phyloP scores from a whole-genome alignment of 2,113 vertebrate genomes.

The Atrichornis clamosus region DNA sequence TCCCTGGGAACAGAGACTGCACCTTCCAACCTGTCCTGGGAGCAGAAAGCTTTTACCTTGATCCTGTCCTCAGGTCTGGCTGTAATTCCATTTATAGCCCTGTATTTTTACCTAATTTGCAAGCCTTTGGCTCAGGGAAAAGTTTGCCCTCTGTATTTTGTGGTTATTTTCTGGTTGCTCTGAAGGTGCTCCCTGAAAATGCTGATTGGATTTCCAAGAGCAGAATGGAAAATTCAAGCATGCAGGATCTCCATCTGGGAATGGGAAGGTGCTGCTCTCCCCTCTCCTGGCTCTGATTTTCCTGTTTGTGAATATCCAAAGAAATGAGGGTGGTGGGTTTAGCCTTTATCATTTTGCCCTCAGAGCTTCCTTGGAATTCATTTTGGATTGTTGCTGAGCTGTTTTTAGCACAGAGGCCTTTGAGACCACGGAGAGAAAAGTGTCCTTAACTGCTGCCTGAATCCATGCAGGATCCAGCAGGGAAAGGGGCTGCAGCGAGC shows the following conservation, averaged over 20 bases:
- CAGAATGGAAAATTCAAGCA: not conserved
- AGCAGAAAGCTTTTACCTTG: not conserved
- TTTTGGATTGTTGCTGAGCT: not conserved
- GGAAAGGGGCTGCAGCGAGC: not conserved
- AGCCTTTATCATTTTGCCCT: not conserved
- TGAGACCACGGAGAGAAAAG: not conserved
- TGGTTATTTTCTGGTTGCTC: not conserved
- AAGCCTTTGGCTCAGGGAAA: not conserved
- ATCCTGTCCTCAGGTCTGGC: not conserved
- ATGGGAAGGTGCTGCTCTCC: not conserved
- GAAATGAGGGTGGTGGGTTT: not conserved
- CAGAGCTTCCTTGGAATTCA: not conserved
- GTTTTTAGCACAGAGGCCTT: conserved; percentile 24
- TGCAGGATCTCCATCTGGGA: not conserved
- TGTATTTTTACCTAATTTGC: not conserved
- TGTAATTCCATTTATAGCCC: not conserved
- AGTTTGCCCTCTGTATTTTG: not conserved
- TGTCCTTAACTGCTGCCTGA: not conserved
- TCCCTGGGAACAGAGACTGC: not conserved
- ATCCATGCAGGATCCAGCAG: not conserved
- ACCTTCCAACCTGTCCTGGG: not conserved
- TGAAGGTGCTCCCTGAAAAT: not conserved
- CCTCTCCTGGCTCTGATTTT: not conserved
- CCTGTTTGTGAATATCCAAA: accelerated
- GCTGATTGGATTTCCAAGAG: not conserved